Evolutionary conservation across 2,888 invertebrate genomes (phyloP).

Genomic region (Neuroscelio doddi): DNA sequence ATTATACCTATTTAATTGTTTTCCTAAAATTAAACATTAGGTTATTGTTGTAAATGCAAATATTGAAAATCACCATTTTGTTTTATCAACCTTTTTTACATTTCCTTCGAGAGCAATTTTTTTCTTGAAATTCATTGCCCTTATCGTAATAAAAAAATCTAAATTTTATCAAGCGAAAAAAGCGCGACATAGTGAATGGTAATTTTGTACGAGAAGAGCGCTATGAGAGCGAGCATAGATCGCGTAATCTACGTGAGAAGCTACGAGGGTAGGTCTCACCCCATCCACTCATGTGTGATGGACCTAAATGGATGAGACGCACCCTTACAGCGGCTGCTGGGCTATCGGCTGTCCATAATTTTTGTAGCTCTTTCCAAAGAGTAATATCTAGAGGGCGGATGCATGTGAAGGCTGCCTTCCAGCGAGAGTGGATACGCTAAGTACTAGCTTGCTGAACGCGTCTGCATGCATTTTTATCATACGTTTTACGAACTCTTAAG

Average conservation of each 20-base stretch:
- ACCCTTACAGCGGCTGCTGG: constrained; percentile 59
- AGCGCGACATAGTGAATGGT: constrained; percentile 37
- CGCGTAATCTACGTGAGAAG: constrained; percentile 69
- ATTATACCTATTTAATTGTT: too few species aligned
- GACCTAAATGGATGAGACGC: constrained; percentile 72
- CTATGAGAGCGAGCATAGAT: constrained; percentile 44
- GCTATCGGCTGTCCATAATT: constrained; percentile 70
- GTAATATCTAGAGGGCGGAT: constrained; percentile 64
- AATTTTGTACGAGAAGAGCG: constrained; percentile 32
- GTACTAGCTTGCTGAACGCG: constrained; percentile 24
- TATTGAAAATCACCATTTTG: too few species aligned
- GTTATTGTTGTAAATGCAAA: too few species aligned
- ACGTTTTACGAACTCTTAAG: constrained; percentile 34
- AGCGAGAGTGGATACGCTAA: constrained; percentile 30
- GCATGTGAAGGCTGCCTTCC: constrained; percentile 27
- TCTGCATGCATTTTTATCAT: constrained; percentile 39
- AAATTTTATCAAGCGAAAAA: constrained; percentile 35
- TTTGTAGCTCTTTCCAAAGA: constrained; percentile 67
- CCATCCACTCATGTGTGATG: constrained; percentile 72
- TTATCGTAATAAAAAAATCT: constrained; percentile 29
- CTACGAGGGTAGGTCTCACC: constrained; percentile 68
- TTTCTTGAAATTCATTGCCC: not conserved
- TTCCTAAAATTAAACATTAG: too few species aligned
- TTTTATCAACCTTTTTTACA: too few species aligned
- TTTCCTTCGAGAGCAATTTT: constrained; percentile 2